A percentile compares a stretch with the other conserved stretches of the same genome.
phyloP scores from a whole-genome alignment of 2,113 vertebrate species.

The Channa maculata region DNA sequence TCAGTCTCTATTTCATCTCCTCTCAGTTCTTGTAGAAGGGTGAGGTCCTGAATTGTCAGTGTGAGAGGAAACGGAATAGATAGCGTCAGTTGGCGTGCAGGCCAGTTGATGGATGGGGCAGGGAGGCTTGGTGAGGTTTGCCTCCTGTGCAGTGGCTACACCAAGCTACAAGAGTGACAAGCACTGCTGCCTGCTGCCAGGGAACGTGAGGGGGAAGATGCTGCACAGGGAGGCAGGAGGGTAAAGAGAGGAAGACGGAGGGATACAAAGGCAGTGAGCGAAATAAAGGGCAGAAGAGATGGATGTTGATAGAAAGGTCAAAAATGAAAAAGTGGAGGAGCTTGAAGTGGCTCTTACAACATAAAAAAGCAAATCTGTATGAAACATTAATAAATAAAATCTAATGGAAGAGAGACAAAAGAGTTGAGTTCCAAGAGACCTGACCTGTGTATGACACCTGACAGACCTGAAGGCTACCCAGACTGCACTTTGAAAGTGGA shows the following conservation, averaged over 20 bases:
- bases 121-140: conserved; percentile 44
- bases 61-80: conserved; percentile 47
- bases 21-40: not conserved
- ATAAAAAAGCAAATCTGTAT: conserved; percentile 47
- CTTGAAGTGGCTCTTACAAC: conserved; percentile 19
- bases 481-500: conserved; percentile 10
- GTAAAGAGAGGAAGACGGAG: conserved; percentile 28
- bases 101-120: conserved; percentile 59
- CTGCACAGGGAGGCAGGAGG: conserved; percentile 32
- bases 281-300: conserved; percentile 37
- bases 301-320: conserved; percentile 62
- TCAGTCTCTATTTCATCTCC: not conserved
- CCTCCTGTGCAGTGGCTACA: conserved; percentile 49
- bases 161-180: conserved; percentile 61
- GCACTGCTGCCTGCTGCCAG: conserved; percentile 54
- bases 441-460: conserved; percentile 8
- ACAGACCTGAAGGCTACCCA: conserved; percentile 1
- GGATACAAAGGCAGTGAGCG: conserved; percentile 1
- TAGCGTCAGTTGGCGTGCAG: conserved; percentile 53
- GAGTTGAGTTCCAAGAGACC: conserved; percentile 16
- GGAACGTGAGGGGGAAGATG: conserved; percentile 39
- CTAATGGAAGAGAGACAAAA: conserved; percentile 55
- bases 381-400: conserved; percentile 46
- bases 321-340: conserved; percentile 29
- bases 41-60: conserved; percentile 33